Evolutionary conservation across 2,113 vertebrate genomes (phyloP).

Genomic region (Protobothrops flavoviridis): DNA sequence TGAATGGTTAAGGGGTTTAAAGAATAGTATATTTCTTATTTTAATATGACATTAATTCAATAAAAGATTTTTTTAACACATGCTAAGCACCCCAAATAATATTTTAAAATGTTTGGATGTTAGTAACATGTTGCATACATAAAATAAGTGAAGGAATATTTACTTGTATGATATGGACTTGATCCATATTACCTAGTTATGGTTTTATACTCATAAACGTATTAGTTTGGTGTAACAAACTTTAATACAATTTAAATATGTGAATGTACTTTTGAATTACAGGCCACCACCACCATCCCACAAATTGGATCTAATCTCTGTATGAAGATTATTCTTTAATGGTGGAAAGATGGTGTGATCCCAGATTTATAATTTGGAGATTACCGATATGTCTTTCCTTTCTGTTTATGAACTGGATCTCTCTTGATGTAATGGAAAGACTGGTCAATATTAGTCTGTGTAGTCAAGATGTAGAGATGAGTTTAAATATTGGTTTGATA

Average conservation of each 20-base stretch:
- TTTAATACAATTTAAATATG: not conserved
- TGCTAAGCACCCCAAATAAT: not conserved
- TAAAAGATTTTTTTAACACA: not conserved
- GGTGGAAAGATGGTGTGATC: not conserved
- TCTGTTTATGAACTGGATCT: not conserved
- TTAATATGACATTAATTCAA: not conserved
- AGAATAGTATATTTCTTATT: not conserved
- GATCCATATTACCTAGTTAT: not conserved
- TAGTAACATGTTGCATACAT: not conserved
- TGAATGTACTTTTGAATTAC: not conserved
- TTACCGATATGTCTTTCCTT: not conserved
- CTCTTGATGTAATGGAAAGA: not conserved
- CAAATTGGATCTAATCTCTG: not conserved
- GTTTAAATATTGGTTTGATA: not conserved
- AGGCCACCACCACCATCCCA: not conserved
- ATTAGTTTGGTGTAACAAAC: not conserved
- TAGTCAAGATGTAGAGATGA: not conserved
- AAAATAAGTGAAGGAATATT: not conserved
- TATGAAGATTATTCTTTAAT: not conserved
- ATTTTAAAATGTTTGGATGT: not conserved
- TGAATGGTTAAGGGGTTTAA: not conserved
- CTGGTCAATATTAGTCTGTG: not conserved
- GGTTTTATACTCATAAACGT: not conserved
- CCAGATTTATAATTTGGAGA: not conserved
- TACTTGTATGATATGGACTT: not conserved